Conservation (phyloP, 2,888 invertebrate species). For the Hypomecis atomaria region DNA sequence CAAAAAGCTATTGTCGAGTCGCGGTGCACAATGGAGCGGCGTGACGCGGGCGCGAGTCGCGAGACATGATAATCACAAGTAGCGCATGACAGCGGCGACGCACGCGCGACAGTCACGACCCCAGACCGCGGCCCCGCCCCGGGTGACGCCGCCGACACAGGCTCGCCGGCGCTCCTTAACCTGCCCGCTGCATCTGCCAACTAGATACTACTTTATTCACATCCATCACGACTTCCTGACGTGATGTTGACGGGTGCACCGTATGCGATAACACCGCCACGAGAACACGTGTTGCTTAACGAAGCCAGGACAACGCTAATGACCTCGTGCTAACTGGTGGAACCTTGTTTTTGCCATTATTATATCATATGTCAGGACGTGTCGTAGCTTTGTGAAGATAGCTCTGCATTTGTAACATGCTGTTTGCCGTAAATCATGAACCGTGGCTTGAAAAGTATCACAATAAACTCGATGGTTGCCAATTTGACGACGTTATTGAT, state of each 20-base stretch:
- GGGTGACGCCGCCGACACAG: conserved; percentile 62
- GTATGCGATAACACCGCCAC: conserved; percentile 56
- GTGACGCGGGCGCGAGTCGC: conserved; percentile 69
- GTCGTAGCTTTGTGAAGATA: conserved; percentile 16
- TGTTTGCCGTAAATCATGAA: conserved; percentile 25
- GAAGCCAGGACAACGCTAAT: conserved; percentile 62
- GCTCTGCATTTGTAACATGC: conserved; percentile 4
- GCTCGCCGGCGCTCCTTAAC: conserved; percentile 38
- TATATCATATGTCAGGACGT: conserved; percentile 30
- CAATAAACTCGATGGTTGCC: conserved; percentile 23
- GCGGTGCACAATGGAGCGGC: conserved; percentile 56
- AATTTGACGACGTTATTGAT: conserved; percentile 29
- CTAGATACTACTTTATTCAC: conserved; percentile 66
- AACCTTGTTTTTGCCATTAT: conserved; percentile 35
- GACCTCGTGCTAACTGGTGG: conserved; percentile 49
- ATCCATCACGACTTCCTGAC: conserved; percentile 54
- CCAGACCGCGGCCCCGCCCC: conserved; percentile 44
- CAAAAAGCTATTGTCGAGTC: conserved; percentile 49
- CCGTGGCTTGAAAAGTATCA: conserved; percentile 19
- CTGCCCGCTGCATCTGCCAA: conserved; percentile 50
- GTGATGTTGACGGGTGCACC: conserved; percentile 62
- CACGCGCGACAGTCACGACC: conserved; percentile 78
- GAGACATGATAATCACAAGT: conserved; percentile 78
- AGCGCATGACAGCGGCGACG: conserved; percentile 74
- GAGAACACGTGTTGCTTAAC: conserved; percentile 63